These are phyloP conservation scores for Ectropis grisescens DNA, from an alignment of 1,140 invertebrate species.

Conservation along the genomic window DNA sequence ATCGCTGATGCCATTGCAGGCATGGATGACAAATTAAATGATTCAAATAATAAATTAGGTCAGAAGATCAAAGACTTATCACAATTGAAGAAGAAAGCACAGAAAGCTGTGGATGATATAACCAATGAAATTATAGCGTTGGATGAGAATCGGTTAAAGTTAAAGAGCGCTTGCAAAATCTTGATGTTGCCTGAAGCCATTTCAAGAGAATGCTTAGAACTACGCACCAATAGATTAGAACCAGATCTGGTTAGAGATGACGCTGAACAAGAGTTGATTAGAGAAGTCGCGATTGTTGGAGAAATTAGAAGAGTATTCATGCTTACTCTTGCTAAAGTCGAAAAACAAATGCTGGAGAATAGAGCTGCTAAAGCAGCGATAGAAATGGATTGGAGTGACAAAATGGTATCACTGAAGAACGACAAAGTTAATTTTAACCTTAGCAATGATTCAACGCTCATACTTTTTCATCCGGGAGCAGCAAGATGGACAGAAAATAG, in stretches of 20 bases:
- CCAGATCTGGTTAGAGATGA: slow-evolving; percentile 85
- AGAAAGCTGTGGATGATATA: slow-evolving; percentile 73
- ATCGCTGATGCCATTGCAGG: slow-evolving; percentile 61
- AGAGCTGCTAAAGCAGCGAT: slow-evolving; percentile 82
- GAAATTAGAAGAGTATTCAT: slow-evolving; percentile 75
- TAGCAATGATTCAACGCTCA: slow-evolving; percentile 73
- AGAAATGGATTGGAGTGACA: slow-evolving; percentile 91
- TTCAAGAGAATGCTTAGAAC: slow-evolving; percentile 79
- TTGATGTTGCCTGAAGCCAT: slow-evolving; percentile 77
- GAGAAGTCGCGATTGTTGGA: slow-evolving; percentile 77
- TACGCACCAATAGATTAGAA: slow-evolving; percentile 81
- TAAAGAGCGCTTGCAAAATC: slow-evolving; percentile 75
- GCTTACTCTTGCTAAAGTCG: slow-evolving; percentile 75
- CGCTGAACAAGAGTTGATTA: slow-evolving; percentile 84
- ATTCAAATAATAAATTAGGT: slow-evolving; percentile 73
- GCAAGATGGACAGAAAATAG: slow-evolving; percentile 79
- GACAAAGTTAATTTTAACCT: slow-evolving; percentile 75
- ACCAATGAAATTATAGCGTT: slow-evolving; percentile 77
- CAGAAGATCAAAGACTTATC: slow-evolving; percentile 73
- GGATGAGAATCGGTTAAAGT: slow-evolving; percentile 72
- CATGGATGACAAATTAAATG: slow-evolving; percentile 72
- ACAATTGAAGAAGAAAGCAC: slow-evolving; percentile 76
- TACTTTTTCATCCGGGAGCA: slow-evolving; percentile 77
- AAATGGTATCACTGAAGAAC: slow-evolving; percentile 80
- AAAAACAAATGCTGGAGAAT: slow-evolving; percentile 80